Evolutionary conservation across 2,888 invertebrate genomes (phyloP).

Genomic region (Erebia epiphron): DNA sequence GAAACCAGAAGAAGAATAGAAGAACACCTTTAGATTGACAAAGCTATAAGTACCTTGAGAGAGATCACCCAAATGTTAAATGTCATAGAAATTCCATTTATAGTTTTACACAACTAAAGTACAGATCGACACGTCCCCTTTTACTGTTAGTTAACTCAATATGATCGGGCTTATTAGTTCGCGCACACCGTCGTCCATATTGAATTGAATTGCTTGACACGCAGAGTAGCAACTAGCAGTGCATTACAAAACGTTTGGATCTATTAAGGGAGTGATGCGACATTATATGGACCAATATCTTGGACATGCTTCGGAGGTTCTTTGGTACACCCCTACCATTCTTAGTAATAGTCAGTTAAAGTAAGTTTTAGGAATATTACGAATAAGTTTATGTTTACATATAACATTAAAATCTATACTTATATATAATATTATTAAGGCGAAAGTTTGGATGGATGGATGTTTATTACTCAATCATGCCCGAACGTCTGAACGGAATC

Average conservation of each 20-base stretch:
- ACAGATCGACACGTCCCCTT: too few species aligned
- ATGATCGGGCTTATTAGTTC: slow-evolving; percentile 6
- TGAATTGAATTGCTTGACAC: slow-evolving; percentile 9
- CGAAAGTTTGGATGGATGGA: too few species aligned
- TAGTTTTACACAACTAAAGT: neutral
- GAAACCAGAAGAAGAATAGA: too few species aligned
- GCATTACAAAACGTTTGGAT: slow-evolving; percentile 1
- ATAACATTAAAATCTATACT: too few species aligned
- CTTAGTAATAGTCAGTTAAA: too few species aligned
- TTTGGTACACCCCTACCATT: too few species aligned
- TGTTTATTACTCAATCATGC: too few species aligned
- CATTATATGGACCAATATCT: slow-evolving; percentile 11
- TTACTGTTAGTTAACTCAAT: slow-evolving; percentile 7
- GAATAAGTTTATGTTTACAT: too few species aligned
- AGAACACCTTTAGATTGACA: too few species aligned
- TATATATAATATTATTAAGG: too few species aligned
- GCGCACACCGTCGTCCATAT: neutral
- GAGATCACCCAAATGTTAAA: neutral
- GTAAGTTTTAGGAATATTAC: too few species aligned
- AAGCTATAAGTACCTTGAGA: neutral
- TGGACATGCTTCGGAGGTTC: neutral
- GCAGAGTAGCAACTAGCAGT: slow-evolving; percentile 6
- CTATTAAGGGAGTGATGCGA: slow-evolving; percentile 1
- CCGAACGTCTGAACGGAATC: too few species aligned
- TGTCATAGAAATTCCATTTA: slow-evolving; percentile 1